These are phyloP conservation scores for Oxyura jamaicensis DNA, from an alignment of 2,113 vertebrate genomes.

Conservation along the genomic window DNA sequence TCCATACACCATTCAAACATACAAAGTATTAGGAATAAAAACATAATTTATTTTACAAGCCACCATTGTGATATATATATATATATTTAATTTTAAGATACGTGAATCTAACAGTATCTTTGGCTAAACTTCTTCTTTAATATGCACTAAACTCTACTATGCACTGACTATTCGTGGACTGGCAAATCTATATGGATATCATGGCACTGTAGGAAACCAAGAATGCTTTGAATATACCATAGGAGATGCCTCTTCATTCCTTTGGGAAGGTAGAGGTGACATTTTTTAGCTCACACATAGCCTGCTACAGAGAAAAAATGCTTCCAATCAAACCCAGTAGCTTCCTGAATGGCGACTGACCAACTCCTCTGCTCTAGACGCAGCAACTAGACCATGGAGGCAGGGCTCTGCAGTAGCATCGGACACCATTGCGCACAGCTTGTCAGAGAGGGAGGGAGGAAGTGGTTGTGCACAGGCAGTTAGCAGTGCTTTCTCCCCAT, in stretches of 20 bases:
- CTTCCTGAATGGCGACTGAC: neutral
- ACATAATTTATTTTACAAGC: neutral
- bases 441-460: neutral
- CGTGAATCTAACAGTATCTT: neutral
- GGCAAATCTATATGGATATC: neutral
- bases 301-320: neutral
- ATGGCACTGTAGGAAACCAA: neutral
- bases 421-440: no score
- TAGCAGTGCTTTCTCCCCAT: neutral
- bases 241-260: neutral
- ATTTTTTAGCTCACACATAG: neutral
- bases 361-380: fast-evolving
- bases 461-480: neutral
- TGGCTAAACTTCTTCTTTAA: neutral
- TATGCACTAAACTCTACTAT: neutral
- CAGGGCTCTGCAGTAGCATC: neutral
- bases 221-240: neutral
- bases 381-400: neutral
- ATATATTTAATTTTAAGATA: neutral
- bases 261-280: neutral
- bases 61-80: neutral
- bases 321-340: neutral
- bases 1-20: neutral
- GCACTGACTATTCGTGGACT: neutral
- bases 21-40: neutral